Conservation (phyloP, 2,888 invertebrate species). For the Cephus spinipes region DNA sequence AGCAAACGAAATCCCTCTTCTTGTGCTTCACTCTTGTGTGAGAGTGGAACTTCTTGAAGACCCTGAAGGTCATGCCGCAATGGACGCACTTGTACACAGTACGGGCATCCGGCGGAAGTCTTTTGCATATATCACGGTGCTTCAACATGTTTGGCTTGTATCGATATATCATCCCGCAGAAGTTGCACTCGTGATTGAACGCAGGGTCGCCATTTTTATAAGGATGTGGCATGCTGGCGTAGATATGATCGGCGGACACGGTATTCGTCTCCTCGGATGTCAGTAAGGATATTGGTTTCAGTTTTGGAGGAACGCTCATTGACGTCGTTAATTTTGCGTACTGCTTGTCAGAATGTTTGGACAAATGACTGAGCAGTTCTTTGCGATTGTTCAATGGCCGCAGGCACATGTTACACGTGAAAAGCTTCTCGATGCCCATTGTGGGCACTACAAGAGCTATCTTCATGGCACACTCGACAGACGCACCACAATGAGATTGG, state of each 20-base stretch:
- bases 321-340: constrained; percentile 45
- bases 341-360: constrained; percentile 55
- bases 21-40: constrained; percentile 52
- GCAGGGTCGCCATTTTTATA: constrained; percentile 59
- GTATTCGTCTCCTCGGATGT: not conserved
- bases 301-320: constrained; percentile 39
- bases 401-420: constrained; percentile 64
- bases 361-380: constrained; percentile 56
- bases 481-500: constrained; percentile 58
- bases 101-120: constrained; percentile 43
- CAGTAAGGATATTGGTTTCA: constrained; percentile 34
- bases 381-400: constrained; percentile 52
- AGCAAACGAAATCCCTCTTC: constrained; percentile 66
- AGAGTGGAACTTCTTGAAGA: constrained; percentile 56
- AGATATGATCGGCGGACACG: not conserved
- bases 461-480: constrained; percentile 71
- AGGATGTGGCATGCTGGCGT: constrained; percentile 36
- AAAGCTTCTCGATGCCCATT: constrained; percentile 58
- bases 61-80: constrained; percentile 58
- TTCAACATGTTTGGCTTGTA: constrained; percentile 57
- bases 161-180: constrained; percentile 64
- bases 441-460: constrained; percentile 62
- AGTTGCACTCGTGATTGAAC: constrained; percentile 55
- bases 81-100: constrained; percentile 55
- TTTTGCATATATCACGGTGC: constrained; percentile 51